Conservation (phyloP, 1,140 invertebrate species). For the Gonioctena quinquepunctata region DNA sequence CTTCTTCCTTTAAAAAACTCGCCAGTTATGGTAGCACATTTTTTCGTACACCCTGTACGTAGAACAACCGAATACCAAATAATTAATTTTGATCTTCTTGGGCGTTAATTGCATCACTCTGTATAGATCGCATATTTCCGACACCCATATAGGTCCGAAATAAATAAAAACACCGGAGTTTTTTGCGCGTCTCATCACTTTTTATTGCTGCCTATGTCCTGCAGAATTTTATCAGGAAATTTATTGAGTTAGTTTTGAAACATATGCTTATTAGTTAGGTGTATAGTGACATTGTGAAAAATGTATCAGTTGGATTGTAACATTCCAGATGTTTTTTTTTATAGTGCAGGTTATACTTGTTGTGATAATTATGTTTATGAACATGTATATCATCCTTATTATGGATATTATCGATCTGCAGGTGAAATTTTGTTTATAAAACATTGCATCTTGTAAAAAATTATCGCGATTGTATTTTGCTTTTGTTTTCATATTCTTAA, state of each 20-base stretch:
- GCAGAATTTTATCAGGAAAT: neutral
- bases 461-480: no score
- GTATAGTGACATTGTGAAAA: neutral
- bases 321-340: neutral
- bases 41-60: no score
- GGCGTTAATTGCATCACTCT: no score
- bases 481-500: no score
- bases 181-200: slow-evolving; percentile 1
- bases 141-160: neutral
- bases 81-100: no score
- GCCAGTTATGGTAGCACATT: no score
- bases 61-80: no score
- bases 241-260: neutral
- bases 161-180: neutral
- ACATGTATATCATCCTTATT: neutral
- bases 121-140: neutral
- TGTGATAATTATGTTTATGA: neutral
- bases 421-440: neutral
- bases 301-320: slow-evolving; percentile 1
- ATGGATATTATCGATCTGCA: neutral
- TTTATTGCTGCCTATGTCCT: neutral
- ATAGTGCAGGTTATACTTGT: neutral
- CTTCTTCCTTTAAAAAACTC: no score
- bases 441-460: no score
- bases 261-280: neutral